Evolutionary conservation across 2,888 invertebrate genomes (phyloP).

Genomic region (Adelognathus sp.): DNA sequence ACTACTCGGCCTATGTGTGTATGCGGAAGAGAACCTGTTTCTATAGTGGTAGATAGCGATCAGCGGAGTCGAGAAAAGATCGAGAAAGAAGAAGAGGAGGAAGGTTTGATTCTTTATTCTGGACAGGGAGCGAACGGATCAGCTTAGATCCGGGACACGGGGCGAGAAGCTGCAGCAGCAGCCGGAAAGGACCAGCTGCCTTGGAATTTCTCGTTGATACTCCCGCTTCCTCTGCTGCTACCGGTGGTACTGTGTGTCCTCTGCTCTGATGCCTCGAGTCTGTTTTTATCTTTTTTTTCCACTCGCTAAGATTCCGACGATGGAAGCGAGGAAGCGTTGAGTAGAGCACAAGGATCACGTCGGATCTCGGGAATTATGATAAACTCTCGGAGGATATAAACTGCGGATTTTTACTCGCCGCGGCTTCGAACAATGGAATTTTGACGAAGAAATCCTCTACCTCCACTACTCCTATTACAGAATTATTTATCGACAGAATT

Average conservation of each 20-base stretch:
- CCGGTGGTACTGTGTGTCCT: conserved; percentile 21
- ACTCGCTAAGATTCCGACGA: conserved; percentile 7
- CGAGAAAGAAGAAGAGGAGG: conserved; percentile 58
- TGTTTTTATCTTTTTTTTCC: not conserved
- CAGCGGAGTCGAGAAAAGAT: conserved; percentile 56
- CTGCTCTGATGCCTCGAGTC: not conserved
- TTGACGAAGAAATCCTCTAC: conserved; percentile 9
- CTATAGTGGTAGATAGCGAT: conserved; percentile 72
- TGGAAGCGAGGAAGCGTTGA: conserved; percentile 44
- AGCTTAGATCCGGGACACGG: conserved; percentile 47
- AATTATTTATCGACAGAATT: too few species aligned
- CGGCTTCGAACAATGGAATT: conserved; percentile 34
- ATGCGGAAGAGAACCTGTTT: conserved; percentile 63
- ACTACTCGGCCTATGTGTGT: not conserved
- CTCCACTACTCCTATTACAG: too few species aligned
- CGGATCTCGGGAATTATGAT: conserved; percentile 75
- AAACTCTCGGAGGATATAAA: conserved; percentile 70
- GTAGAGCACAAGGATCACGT: conserved; percentile 64
- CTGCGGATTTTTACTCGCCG: conserved; percentile 73
- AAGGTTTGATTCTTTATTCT: conserved; percentile 76
- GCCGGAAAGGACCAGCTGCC: conserved; percentile 51
- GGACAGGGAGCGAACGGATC: conserved; percentile 68
- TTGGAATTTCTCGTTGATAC: conserved; percentile 55
- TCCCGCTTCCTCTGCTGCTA: conserved; percentile 25
- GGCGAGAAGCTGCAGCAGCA: conserved; percentile 22